Evolutionary conservation across 2,113 vertebrate genomes (phyloP), one percentile per base, ranked within the genome.

Genomic region (Talpa occidentalis): DNA sequence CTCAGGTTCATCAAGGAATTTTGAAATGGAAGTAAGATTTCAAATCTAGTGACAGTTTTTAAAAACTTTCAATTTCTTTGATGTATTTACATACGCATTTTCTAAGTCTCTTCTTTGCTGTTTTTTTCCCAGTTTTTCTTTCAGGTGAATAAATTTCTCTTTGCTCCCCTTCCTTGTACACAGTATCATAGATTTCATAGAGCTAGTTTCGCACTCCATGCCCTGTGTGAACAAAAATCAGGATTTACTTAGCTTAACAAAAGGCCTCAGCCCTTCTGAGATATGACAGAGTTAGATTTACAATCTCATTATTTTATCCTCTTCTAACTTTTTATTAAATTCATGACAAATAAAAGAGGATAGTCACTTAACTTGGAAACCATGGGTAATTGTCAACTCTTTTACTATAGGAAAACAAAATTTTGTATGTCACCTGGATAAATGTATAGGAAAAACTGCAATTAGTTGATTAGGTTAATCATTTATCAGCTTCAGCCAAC

Each of bases 41-140:
- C 2, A 24, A 10, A 4, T 5, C 40, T 10, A 54, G 21, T 28
- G n/a, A 49, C 49, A 56, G 10, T 37, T 76, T 90, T 88, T 44
- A 66, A 60, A 28, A 90, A 90, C 22, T 66, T 42, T 1, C 21
- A 56, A 32, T 54, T 54, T 77, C 35, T 90, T 14, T 85, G 44
- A 84, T 83, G 66, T 37, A 72, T 52, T 60, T 77, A 64, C 3
- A 22, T 47, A 30, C 69, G 19, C 26, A 40, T 76, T 93, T 79
- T 40, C 28, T 22, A 74, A 59, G 21, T 64, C 17, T 80, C 44
- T 81, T 17, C 16, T 74, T 83, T 83, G n/a, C 26, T 82, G 2
- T 86, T 64, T 42, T 81, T 66, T 88, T 85, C 88, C 47, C 19
- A 32, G 30, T 85, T 95, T 90, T 85, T 74, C 56, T 92, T 87